Conservation (phyloP, 2,888 invertebrate genomes). For the Tenthredo livida region DNA sequence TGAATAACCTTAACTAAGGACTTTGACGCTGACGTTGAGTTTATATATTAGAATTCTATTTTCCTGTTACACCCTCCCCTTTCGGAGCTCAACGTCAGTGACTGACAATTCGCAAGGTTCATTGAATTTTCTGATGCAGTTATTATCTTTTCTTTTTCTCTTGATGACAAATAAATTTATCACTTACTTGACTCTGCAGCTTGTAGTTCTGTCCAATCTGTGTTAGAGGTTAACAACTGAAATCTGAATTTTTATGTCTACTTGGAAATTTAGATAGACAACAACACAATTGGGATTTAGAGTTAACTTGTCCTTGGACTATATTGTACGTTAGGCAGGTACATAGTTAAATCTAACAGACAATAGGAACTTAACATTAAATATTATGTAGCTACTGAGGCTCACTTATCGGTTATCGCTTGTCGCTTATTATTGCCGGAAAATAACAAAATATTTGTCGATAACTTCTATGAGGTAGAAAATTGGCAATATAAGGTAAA, state of each 20-base stretch:
- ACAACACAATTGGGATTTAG: background rate
- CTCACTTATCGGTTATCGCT: too few relatives aligned
- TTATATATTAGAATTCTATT: too few relatives aligned
- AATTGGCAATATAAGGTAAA: too few relatives aligned
- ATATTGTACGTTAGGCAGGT: too few relatives aligned
- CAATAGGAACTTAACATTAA: too few relatives aligned
- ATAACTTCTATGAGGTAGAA: too few relatives aligned
- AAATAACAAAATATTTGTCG: too few relatives aligned
- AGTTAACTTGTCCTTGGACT: background rate
- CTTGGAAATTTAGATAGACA: background rate
- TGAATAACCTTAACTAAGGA: too few relatives aligned
- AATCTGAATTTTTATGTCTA: background rate
- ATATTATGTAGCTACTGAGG: too few relatives aligned
- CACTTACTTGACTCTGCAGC: constrained; percentile 6
- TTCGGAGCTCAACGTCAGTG: constrained; percentile 24
- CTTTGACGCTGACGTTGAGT: too few relatives aligned
- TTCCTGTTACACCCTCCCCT: background rate
- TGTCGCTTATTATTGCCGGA: too few relatives aligned
- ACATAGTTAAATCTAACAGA: too few relatives aligned
- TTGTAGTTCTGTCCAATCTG: constrained; percentile 25
- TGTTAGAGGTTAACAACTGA: background rate
- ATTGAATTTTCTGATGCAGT: background rate
- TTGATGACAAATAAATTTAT: background rate
- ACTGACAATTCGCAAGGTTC: background rate
- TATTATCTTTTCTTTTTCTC: background rate